phyloP scores from a whole-genome alignment of 1,140 invertebrate genomes.

The Ridgeia piscesae region DNA sequence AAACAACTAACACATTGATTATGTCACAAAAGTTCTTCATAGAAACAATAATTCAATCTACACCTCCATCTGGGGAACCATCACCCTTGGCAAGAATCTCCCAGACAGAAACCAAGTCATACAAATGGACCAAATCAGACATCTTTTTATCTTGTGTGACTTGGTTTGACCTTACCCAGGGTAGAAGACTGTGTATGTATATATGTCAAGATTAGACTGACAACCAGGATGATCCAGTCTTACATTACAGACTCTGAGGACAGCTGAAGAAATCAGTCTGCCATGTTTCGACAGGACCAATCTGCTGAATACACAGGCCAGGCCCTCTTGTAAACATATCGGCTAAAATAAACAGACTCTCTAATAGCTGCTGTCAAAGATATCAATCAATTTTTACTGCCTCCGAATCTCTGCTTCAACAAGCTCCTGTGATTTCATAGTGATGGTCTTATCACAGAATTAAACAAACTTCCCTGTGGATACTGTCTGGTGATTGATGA shows the following conservation, averaged over 20 bases:
- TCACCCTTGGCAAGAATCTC: background rate
- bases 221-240: background rate
- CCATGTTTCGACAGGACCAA: background rate
- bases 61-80: background rate
- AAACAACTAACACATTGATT: too few species aligned
- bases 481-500: background rate
- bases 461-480: background rate
- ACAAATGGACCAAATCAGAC: background rate
- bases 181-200: background rate
- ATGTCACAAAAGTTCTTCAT: too few species aligned
- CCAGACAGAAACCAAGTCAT: background rate
- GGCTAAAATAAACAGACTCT: background rate
- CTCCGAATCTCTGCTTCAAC: background rate
- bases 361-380: background rate
- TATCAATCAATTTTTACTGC: background rate
- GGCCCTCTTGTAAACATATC: background rate
- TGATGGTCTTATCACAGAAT: background rate
- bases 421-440: background rate
- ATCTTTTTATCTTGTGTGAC: background rate
- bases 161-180: background rate
- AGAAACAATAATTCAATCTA: background rate
- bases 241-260: background rate
- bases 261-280: background rate
- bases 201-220: background rate
- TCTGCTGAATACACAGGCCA: background rate